These are phyloP conservation scores for Cephus nigrinus DNA, from an alignment of 2,888 invertebrate genomes.

Conservation along the genomic window DNA sequence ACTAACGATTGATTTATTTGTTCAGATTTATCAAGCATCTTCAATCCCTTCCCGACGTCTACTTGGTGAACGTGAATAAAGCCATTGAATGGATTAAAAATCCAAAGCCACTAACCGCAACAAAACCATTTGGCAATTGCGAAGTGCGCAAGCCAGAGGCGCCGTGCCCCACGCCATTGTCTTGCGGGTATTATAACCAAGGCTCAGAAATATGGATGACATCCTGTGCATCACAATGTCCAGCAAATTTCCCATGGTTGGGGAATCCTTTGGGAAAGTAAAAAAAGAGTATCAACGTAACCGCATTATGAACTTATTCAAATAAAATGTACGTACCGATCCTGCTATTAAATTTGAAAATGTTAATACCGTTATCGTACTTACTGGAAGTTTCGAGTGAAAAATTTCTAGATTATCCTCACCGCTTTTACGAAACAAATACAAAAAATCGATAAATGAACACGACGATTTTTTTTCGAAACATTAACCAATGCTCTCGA, in stretches of 20 bases:
- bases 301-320: not conserved
- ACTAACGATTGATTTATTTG: not conserved
- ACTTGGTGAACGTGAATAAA: slow-evolving; percentile 69
- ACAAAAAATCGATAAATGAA: not conserved
- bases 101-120: slow-evolving; percentile 65
- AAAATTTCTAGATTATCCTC: not conserved
- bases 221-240: slow-evolving; percentile 68
- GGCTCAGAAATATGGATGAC: slow-evolving; percentile 67
- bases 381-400: not conserved
- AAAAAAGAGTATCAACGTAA: not conserved
- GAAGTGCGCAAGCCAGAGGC: slow-evolving; percentile 47
- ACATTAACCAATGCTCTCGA: not conserved
- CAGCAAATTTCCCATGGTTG: slow-evolving; percentile 70
- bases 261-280: slow-evolving; percentile 68
- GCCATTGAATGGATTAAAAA: slow-evolving; percentile 72
- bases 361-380: not conserved
- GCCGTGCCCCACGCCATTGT: slow-evolving; percentile 37
- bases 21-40: slow-evolving; percentile 71
- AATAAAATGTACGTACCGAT: not conserved
- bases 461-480: not conserved
- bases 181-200: slow-evolving; percentile 41
- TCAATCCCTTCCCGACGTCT: slow-evolving; percentile 70
- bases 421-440: not conserved
- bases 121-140: slow-evolving; percentile 50
- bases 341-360: not conserved